These are phyloP conservation scores for Caloenas nicobarica DNA, from an alignment of 2,113 vertebrate genomes.

Conservation along the genomic window DNA sequence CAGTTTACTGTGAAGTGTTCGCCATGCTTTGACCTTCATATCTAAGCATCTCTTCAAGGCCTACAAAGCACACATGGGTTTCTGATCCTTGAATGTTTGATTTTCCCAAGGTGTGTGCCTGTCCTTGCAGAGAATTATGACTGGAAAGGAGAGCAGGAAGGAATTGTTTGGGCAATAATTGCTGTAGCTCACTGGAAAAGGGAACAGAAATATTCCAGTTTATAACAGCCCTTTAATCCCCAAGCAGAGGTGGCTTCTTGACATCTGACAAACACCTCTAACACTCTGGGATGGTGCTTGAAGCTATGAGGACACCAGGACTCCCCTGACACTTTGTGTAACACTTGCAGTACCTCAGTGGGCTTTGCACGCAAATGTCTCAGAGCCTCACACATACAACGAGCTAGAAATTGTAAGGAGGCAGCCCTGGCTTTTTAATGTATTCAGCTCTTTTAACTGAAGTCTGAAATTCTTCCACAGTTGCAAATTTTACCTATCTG, in stretches of 20 bases:
- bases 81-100: neutral
- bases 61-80: neutral
- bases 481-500: neutral
- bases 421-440: neutral
- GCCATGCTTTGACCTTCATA: conserved; percentile 29
- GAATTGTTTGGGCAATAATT: neutral
- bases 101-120: conserved; percentile 22
- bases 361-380: neutral
- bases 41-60: neutral
- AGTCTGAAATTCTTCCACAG: neutral
- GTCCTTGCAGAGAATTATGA: conserved; percentile 8
- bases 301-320: neutral
- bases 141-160: neutral
- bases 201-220: neutral
- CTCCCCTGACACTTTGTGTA: neutral
- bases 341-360: neutral
- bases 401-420: neutral
- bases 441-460: neutral
- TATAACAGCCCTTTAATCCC: neutral
- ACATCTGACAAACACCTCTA: neutral
- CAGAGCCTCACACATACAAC: neutral
- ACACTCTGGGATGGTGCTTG: neutral
- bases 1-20: conserved; percentile 18
- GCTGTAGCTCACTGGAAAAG: neutral
- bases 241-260: neutral